Evolutionary conservation across 2,888 invertebrate genomes (phyloP).

Genomic region (Exephanes ischioxanthus): DNA sequence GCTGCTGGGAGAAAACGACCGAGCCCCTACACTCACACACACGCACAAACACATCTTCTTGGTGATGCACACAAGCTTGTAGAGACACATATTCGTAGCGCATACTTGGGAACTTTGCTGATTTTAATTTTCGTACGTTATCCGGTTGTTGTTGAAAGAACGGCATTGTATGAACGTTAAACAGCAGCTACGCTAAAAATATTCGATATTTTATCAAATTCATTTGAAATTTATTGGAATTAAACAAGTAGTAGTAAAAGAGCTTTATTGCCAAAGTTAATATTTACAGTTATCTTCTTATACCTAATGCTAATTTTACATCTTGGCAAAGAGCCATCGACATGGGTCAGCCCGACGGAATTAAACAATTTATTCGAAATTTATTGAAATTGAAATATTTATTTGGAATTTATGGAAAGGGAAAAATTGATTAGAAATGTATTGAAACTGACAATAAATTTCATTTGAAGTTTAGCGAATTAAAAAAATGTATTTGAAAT

Average conservation of each 20-base stretch:
- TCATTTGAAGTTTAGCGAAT: no score
- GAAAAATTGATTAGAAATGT: no score
- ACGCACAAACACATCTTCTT: not conserved
- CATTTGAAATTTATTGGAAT: no score
- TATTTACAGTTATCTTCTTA: no score
- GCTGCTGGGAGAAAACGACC: slow-evolving; percentile 27
- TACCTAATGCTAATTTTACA: no score
- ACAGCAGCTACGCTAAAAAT: not conserved
- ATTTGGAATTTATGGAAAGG: no score
- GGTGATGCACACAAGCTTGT: not conserved
- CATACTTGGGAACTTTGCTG: slow-evolving; percentile 15
- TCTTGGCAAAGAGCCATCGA: no score
- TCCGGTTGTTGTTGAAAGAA: not conserved
- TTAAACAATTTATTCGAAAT: no score
- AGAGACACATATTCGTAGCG: slow-evolving; percentile 24
- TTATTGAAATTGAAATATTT: no score
- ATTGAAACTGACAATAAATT: not conserved
- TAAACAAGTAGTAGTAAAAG: no score
- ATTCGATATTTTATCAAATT: not conserved
- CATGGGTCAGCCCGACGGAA: no score
- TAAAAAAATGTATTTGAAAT: not conserved
- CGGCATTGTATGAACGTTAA: not conserved
- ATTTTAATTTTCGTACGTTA: not conserved
- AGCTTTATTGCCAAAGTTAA: no score
- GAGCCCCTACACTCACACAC: slow-evolving; percentile 53